Conservation (phyloP, 2,888 invertebrate genomes). For the Eupithecia dodoneata region DNA sequence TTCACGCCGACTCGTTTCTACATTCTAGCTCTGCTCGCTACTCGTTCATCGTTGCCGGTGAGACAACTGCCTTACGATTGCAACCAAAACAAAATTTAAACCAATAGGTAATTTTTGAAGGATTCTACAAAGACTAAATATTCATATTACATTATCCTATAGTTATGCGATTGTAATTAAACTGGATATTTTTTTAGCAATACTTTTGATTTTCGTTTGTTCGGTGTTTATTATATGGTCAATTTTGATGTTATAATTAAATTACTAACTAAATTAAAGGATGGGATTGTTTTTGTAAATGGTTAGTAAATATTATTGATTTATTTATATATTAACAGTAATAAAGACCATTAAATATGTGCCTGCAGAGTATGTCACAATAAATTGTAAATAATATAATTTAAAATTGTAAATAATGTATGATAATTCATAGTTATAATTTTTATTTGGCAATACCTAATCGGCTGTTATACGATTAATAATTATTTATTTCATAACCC, state of each 20-base stretch:
- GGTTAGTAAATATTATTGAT: background rate
- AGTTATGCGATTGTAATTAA: background rate
- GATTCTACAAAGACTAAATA: background rate
- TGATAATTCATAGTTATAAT: constrained; percentile 35
- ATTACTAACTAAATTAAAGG: background rate
- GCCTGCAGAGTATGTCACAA: constrained; percentile 43
- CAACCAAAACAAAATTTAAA: background rate
- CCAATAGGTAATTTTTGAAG: background rate
- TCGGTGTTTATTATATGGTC: background rate
- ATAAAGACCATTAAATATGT: constrained; percentile 38
- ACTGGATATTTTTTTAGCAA: background rate
- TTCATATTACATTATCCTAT: background rate
- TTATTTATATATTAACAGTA: constrained; percentile 13
- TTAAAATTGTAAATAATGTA: constrained; percentile 54
- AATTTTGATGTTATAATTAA: background rate
- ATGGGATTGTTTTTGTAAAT: background rate
- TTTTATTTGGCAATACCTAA: constrained; percentile 49
- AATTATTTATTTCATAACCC: constrained; percentile 56
- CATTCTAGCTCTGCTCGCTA: too few species aligned
- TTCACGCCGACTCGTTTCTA: too few species aligned
- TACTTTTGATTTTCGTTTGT: background rate
- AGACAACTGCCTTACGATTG: too few species aligned
- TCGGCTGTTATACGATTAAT: constrained; percentile 51
- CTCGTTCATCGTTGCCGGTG: too few species aligned
- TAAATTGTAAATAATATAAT: constrained; percentile 34